Evolutionary conservation across 2,888 invertebrate genomes (phyloP).

Genomic region (Nesidiocoris tenuis): DNA sequence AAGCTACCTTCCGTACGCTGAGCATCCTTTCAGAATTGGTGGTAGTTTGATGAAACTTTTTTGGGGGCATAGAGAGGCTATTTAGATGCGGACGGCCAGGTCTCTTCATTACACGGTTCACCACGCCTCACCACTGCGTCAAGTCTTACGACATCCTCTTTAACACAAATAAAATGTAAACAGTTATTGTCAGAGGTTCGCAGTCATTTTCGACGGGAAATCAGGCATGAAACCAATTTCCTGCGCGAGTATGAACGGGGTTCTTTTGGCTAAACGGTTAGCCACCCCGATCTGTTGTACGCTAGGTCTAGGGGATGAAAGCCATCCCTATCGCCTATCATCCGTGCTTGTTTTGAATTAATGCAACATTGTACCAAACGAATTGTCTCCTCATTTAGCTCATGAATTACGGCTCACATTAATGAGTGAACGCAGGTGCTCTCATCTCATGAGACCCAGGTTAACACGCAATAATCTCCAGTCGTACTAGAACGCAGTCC

Average conservation of each 20-base stretch:
- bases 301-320: too few species aligned
- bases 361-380: too few species aligned
- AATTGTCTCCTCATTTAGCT: too few species aligned
- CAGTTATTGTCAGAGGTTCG: slow-evolving; percentile 33
- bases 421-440: too few species aligned
- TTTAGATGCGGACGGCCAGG: neutral
- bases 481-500: too few species aligned
- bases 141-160: slow-evolving; percentile 6
- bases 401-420: too few species aligned
- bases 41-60: neutral
- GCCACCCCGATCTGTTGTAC: neutral
- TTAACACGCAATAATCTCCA: too few species aligned
- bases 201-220: slow-evolving; percentile 27
- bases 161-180: slow-evolving; percentile 28
- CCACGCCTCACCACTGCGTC: neutral
- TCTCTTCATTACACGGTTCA: neutral
- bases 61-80: neutral
- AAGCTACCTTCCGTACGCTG: too few species aligned
- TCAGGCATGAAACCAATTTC: slow-evolving; percentile 44
- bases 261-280: neutral
- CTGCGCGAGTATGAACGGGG: slow-evolving; percentile 7
- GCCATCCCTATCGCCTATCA: too few species aligned
- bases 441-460: too few species aligned
- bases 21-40: too few species aligned
- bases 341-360: too few species aligned